Base-by-base conservation (phyloP, 2,888 invertebrate genomes). In the Anarsia innoxiella region DNA sequence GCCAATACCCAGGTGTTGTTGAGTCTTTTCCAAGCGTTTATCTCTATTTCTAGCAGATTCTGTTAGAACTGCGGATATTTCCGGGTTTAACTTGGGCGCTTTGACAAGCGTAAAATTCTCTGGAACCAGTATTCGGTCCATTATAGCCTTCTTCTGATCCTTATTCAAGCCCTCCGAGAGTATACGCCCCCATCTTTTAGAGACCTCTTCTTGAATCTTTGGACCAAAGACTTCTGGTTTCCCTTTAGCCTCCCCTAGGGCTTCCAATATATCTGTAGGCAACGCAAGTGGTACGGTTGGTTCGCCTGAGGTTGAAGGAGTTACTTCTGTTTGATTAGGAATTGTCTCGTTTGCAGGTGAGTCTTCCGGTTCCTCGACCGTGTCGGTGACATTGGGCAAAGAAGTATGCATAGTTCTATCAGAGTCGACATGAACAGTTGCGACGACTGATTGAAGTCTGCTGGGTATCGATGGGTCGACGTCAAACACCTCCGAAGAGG, bases 111-210 rank as follows among this genome's bases (percentile, higher is more conserved):
- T 11, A 12, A 29, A 29, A 9, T 29, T 29, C 3, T 5, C 29
- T 2, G 29, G 29, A 6, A 29, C 9, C 2, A 29, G 13, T 3
- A 9, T 12, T 12, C 11, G 19, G 3, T 36, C 36, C 23, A n/a
- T 3, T 13, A 31, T 3, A 2, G 16, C 31, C 9, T 13, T 1
- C 16, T 26, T 37, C 10, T 37, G 37, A 4, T 25, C 37, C 12
- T 37, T 37, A 8, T 23, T 31, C 1, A 37, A 12, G 8, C 37
- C 37, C 2, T 37, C 37, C 2, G 10, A 11, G 8, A 37, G 26
- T 2, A 36, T 30, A 31, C 39, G 39, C 13, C 42, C 42, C 42
- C 39, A 42, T 10, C 39, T 36, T 42, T 42, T n/a, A 42, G 39
- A 36, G 36, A 42, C 28, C 12, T 39, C 42, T 1, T 37, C 37